Base-by-base conservation (phyloP, 2,888 invertebrate species). In the Anthrax anthrax region DNA sequence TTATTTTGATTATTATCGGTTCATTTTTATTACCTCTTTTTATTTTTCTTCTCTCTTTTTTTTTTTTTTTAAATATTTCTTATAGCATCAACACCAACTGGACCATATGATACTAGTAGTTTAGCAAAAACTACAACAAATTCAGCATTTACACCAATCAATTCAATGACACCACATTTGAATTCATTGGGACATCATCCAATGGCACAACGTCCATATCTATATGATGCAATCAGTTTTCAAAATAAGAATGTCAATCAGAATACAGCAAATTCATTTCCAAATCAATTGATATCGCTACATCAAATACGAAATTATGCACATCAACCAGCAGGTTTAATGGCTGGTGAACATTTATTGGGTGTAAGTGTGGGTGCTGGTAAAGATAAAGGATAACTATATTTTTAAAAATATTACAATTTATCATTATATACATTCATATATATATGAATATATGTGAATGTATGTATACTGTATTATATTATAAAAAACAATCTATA, bases 281-380 rank as follows among this genome's bases (percentile, higher is more conserved):
- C 91, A 46, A 90, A 91, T 66, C 91, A 92, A 70, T 74, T 92
- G 67, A 92, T 92, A 66, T 90, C 92, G 55, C 75, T 95, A 58
- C 94, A 95, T 70, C 94, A 95, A 72, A 95, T 95, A 63, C 80
- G 94, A 69, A 94, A 94, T 70, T 95, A 91, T 70, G 89, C 90
- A 55, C 90, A 90, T 67, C 91, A 91, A 66, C 91, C 91, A 41
- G 81, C 85, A 53, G 74, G 81, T 52, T 70, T 83, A 51, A 74
- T 81, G 70, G 74, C 78, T 49, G 72, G 78, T 55, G 80, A 80
- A 57, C 80, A 80, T 66, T 71, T 78, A 55, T 69, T 80, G 51
- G 65, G 67, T n/a, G 56, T 69, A 38, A 65, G 67, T 16, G 61
- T 64, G 10, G 53, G 54, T 12, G 46, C 49, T 17, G 53, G 52